Base-by-base conservation (phyloP, 1,140 invertebrate genomes). In the Sitobion miscanthi region DNA sequence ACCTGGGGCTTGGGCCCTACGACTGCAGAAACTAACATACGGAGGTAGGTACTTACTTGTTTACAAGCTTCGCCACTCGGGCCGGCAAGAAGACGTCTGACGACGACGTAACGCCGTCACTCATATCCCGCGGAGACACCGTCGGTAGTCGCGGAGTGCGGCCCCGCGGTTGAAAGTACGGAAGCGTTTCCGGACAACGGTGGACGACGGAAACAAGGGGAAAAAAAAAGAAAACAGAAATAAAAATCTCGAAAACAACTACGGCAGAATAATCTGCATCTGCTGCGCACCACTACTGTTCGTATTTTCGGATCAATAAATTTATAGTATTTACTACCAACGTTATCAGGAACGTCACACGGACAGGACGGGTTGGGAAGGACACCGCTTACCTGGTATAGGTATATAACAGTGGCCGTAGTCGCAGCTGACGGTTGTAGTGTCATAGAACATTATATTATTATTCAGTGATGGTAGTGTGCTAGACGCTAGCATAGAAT, bases 221-320 rank as follows among this genome's bases (percentile, higher is more conserved):
- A 69, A 69, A 69, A 62, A 69, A 69, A 30, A 30, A 3, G 3
- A 30, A 62, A 30, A 62, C 9, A 8, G 25, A 30, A 30, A 30
- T 25, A 62, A 77, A 77, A 77, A 77, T 77, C 11, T 17, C 30
- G n/a, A n/a, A 77, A 77, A 77, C 30, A 77, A 77, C 62, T 77
- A n/a, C 8, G 17, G 0, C 14, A 35, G 14, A n/a, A n/a, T 77
- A 30, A 77, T 77, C n/a, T 77, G 62, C 62, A 77, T 77, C n/a
- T 77, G 62, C 62, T 77, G n/a, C 62, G 62, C 62, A 77, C 62
- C 62, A 77, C 14, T 77, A 77, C 30, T 77, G 23, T 25, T 69
- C 62, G 62, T 77, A 69, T n/a, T 77, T 77, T 77, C 62, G 62
- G 62, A 77, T 77, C 62, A 77, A 77, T 77, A 77, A 77, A 77